These are phyloP conservation scores for Nothoprocta perdicaria DNA, from an alignment of 2,113 vertebrate genomes.

Conservation along the genomic window DNA sequence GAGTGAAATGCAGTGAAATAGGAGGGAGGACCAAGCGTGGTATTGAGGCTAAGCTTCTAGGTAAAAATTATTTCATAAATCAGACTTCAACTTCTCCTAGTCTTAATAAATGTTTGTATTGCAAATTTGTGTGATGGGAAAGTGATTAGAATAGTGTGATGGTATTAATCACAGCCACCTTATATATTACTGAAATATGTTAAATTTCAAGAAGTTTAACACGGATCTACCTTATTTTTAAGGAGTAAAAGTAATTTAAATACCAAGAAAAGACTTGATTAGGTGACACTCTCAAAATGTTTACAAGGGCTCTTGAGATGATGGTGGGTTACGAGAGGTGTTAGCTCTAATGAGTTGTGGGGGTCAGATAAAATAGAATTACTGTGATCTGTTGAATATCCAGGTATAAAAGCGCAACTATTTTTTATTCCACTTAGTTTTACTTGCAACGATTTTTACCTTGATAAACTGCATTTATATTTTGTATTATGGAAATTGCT, in stretches of 20 bases:
- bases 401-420: not conserved
- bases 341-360: not conserved
- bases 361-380: not conserved
- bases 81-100: not conserved
- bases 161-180: not conserved
- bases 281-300: not conserved
- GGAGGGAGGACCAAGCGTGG: not conserved
- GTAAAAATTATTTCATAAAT: slow-evolving; percentile 41
- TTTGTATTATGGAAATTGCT: not conserved
- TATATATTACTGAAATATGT: not conserved
- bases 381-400: not conserved
- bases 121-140: not conserved
- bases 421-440: not conserved
- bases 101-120: slow-evolving; percentile 4
- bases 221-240: not conserved
- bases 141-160: slow-evolving; percentile 1
- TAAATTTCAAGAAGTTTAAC: not conserved
- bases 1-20: slow-evolving; percentile 50
- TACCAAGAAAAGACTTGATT: not conserved
- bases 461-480: not conserved
- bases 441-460: not conserved
- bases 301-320: not conserved
- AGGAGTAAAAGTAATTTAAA: not conserved
- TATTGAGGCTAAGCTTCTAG: not conserved
- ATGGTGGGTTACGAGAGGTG: not conserved